These are phyloP conservation scores for Tetramorium bicarinatum DNA, from an alignment of 2,888 invertebrate genomes.

Conservation along the genomic window DNA sequence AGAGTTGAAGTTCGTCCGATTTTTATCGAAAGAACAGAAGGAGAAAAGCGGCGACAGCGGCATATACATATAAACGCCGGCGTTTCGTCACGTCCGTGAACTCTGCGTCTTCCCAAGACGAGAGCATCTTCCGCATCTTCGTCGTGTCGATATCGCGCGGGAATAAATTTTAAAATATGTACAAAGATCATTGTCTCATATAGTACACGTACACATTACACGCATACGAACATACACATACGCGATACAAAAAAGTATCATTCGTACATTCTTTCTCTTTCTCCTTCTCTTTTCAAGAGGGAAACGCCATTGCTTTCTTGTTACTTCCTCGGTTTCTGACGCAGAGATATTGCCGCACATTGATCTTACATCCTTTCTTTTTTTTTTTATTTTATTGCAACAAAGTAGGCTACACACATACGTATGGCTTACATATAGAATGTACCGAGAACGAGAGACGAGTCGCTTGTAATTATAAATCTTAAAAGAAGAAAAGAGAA, in stretches of 20 bases:
- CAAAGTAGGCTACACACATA: not conserved
- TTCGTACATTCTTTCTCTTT: not conserved
- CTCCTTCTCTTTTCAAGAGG: not conserved
- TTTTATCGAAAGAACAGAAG: slow-evolving; percentile 21
- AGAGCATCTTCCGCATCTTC: slow-evolving; percentile 44
- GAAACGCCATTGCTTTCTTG: slow-evolving; percentile 1
- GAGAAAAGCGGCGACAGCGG: slow-evolving; percentile 19
- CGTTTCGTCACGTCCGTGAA: slow-evolving; percentile 73
- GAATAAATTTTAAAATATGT: slow-evolving; percentile 67
- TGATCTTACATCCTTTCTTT: not conserved
- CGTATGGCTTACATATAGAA: not conserved
- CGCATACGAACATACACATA: slow-evolving; percentile 14
- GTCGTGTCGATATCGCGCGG: slow-evolving; percentile 8
- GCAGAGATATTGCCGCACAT: not conserved
- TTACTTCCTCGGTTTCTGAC: not conserved
- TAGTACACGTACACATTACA: slow-evolving; percentile 37
- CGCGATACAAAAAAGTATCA: not conserved
- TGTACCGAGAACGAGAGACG: slow-evolving; percentile 24
- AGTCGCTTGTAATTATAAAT: slow-evolving; percentile 8
- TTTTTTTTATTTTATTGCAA: slow-evolving; percentile 10
- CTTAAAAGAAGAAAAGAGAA: slow-evolving; percentile 42
- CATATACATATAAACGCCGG: slow-evolving; percentile 60
- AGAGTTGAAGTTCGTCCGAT: slow-evolving; percentile 38
- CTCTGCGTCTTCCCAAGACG: slow-evolving; percentile 67
- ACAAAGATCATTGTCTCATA: slow-evolving; percentile 63